A percentile compares a stretch with the other conserved stretches of the same genome.
Evolutionary conservation across 2,797 vertebrate species (phyloP).

Genomic region (Semaprochilodus insignis): DNA sequence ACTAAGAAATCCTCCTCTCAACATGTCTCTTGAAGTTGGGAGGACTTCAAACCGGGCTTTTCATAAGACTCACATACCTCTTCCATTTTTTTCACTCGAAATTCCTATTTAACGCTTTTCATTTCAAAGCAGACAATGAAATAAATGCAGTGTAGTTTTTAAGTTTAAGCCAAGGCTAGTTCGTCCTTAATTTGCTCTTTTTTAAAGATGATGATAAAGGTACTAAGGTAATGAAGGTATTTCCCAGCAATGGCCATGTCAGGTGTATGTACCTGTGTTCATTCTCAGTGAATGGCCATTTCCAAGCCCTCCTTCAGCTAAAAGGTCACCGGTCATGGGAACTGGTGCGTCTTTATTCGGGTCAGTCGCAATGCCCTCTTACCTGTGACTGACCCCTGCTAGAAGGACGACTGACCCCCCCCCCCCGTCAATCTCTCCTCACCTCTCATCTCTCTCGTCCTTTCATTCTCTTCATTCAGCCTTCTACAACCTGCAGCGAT

Average conservation of each 20-base stretch:
- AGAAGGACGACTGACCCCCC: constrained; percentile 49
- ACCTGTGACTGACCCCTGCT: constrained; percentile 72
- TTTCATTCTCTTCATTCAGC: constrained; percentile 57
- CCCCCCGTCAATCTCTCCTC: constrained; percentile 65
- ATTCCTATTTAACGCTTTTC: too few species aligned
- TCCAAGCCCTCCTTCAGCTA: background rate
- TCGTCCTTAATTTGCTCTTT: background rate
- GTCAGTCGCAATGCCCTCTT: constrained; percentile 62
- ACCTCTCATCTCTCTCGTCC: constrained; percentile 56
- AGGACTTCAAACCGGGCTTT: too few species aligned
- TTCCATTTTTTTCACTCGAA: too few species aligned
- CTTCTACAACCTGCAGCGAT: constrained; percentile 51
- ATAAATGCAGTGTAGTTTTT: too few species aligned
- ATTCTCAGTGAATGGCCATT: background rate
- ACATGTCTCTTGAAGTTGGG: too few species aligned
- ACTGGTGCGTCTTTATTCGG: constrained; percentile 51
- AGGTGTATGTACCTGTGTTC: constrained; percentile 17
- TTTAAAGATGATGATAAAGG: background rate
- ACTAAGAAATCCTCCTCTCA: too few species aligned
- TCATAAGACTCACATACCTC: too few species aligned
- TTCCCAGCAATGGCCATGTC: background rate
- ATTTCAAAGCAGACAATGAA: too few species aligned
- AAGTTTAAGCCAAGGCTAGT: too few species aligned
- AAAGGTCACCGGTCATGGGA: constrained; percentile 49
- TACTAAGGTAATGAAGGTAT: background rate